Percentiles rank a stretch among this genome's conserved stretches.
Evolutionary conservation across 2,113 vertebrate species (phyloP).

Genomic region (Corythornis cristatus): DNA sequence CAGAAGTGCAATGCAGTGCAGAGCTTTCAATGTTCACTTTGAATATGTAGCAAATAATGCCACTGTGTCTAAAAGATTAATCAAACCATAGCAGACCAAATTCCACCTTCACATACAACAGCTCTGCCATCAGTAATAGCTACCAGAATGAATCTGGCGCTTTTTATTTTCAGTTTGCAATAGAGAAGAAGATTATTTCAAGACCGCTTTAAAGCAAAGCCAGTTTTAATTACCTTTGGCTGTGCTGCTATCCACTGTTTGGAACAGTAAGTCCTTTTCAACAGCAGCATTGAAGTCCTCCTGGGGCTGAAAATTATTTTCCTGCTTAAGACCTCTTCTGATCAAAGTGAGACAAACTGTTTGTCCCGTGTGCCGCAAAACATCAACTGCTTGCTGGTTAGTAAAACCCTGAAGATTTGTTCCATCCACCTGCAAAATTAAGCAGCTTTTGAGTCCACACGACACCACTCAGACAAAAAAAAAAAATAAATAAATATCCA

Average conservation of each 20-base stretch:
- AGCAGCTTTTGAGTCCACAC: background rate
- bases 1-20: background rate
- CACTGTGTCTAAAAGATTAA: background rate
- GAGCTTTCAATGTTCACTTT: background rate
- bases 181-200: background rate
- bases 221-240: slow-evolving; percentile 69
- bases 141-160: background rate
- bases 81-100: background rate
- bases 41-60: background rate
- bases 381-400: slow-evolving; percentile 97
- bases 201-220: background rate
- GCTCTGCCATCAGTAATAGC: background rate
- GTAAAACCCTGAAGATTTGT: slow-evolving; percentile 93
- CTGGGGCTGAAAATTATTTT: slow-evolving; percentile 60
- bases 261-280: slow-evolving; percentile 71
- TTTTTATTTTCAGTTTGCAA: background rate
- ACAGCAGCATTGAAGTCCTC: slow-evolving; percentile 40
- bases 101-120: background rate
- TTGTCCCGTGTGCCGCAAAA: slow-evolving; percentile 90
- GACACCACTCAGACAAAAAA: background rate
- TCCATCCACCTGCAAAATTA: slow-evolving; percentile 87
- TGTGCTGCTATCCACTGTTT: slow-evolving; percentile 22
- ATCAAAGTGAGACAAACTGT: slow-evolving; percentile 88
- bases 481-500: background rate
- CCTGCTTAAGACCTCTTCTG: slow-evolving; percentile 81